Evolutionary conservation across 2,888 invertebrate species (phyloP).

Genomic region (Gonocerus acuteangulatus): DNA sequence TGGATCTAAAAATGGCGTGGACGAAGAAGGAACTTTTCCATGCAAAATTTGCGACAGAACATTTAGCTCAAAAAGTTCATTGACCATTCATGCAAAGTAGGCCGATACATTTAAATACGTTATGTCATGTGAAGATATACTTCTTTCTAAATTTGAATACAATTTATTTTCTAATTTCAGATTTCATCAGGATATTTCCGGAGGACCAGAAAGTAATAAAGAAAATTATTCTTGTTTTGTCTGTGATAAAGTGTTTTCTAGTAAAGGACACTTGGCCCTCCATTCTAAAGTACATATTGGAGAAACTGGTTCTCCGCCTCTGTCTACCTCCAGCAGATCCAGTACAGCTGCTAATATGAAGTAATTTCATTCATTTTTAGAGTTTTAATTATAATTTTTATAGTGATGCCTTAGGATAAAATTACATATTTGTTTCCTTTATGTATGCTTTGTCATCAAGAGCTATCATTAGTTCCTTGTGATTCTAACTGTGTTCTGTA

Average conservation of each 20-base stretch:
- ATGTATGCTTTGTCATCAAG: too few relatives aligned
- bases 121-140: not conserved
- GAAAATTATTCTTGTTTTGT: constrained; percentile 36
- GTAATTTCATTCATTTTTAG: constrained; percentile 13
- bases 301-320: constrained; percentile 33
- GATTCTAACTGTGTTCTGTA: too few relatives aligned
- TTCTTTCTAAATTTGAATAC: too few relatives aligned
- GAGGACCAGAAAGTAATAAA: constrained; percentile 20
- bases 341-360: constrained; percentile 27
- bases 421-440: too few relatives aligned
- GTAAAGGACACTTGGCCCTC: constrained; percentile 46
- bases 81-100: constrained; percentile 33
- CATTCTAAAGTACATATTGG: constrained; percentile 46
- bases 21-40: constrained; percentile 31
- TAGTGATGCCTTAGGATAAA: too few relatives aligned
- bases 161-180: constrained; percentile 19
- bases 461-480: too few relatives aligned
- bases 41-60: constrained; percentile 32
- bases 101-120: not conserved
- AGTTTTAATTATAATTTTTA: not conserved
- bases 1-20: constrained; percentile 13
- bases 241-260: constrained; percentile 44
- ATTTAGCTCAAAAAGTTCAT: constrained; percentile 33
- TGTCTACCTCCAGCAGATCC: constrained; percentile 6
- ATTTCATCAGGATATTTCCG: constrained; percentile 30